Percentiles rank a stretch among this genome's conserved stretches.
Evolutionary conservation across 2,113 vertebrate genomes (phyloP).

Genomic region (Sceloporus undulatus): DNA sequence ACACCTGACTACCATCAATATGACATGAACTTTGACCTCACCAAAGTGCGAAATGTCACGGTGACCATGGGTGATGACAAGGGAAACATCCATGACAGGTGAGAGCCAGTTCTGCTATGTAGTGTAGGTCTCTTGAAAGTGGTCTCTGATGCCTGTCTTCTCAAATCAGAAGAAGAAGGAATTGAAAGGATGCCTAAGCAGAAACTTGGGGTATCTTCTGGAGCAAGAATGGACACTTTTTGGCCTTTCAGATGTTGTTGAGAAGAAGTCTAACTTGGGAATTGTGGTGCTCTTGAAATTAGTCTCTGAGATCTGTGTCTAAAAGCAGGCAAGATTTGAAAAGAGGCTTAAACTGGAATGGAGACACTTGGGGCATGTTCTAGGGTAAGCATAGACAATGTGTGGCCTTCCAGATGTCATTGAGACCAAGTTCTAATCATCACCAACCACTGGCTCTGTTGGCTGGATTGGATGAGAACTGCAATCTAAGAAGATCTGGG

Average conservation of each 20-base stretch:
- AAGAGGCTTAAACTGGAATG: background rate
- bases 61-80: slow-evolving; percentile 92
- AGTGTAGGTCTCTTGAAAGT: no score
- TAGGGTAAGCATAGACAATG: background rate
- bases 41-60: slow-evolving; percentile 89
- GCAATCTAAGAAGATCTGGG: no score
- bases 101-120: background rate
- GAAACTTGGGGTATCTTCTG: background rate
- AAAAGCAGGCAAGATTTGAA: background rate
- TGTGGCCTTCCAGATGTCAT: background rate
- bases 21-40: slow-evolving; percentile 88
- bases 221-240: background rate
- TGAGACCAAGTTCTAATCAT: background rate
- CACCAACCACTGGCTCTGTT: background rate
- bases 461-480: background rate
- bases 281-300: background rate
- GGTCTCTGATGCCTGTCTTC: background rate
- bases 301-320: background rate
- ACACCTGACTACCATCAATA: slow-evolving; percentile 92
- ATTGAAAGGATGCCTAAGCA: background rate
- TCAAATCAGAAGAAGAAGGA: no score
- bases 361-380: background rate
- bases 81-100: slow-evolving; percentile 94
- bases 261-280: background rate
- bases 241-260: no score